phyloP scores from a whole-genome alignment of 2,797 vertebrate species.

The Acanthopagrus latus region DNA sequence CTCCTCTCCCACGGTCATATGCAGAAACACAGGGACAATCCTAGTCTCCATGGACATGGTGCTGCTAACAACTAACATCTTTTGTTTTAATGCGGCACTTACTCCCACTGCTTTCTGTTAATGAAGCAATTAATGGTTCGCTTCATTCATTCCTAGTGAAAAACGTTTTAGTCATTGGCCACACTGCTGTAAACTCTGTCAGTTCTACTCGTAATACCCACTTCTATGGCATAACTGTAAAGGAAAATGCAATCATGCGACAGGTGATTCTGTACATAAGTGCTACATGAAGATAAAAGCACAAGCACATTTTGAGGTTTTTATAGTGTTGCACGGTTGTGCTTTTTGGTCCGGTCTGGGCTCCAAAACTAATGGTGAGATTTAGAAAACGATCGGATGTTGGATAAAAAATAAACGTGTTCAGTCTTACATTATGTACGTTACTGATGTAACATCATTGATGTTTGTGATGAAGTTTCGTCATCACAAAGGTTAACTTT shows the following conservation, averaged over 20 bases:
- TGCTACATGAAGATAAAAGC: not conserved
- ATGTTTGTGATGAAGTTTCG: no score
- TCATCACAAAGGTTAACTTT: no score
- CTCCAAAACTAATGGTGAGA: no score
- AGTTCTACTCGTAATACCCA: not conserved
- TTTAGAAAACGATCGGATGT: no score
- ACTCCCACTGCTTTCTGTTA: conserved; percentile 42
- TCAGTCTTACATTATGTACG: no score
- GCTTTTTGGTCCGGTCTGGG: no score
- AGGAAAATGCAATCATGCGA: not conserved
- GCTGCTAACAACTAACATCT: not conserved
- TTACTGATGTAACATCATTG: no score
- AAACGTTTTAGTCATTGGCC: conserved; percentile 35
- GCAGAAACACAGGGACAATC: conserved; percentile 12
- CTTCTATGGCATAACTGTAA: not conserved
- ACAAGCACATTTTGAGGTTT: not conserved
- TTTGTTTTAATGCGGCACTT: conserved; percentile 6
- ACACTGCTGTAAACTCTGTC: conserved; percentile 14
- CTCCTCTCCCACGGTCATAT: conserved; percentile 19
- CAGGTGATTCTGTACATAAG: not conserved
- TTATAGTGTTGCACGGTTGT: no score
- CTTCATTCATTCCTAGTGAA: conserved; percentile 38
- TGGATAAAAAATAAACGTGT: no score
- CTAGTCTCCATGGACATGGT: conserved; percentile 23
- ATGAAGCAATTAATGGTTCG: conserved; percentile 33